Conservation (phyloP, 2,797 vertebrate genomes). For the Micropoecilia bifurca region DNA sequence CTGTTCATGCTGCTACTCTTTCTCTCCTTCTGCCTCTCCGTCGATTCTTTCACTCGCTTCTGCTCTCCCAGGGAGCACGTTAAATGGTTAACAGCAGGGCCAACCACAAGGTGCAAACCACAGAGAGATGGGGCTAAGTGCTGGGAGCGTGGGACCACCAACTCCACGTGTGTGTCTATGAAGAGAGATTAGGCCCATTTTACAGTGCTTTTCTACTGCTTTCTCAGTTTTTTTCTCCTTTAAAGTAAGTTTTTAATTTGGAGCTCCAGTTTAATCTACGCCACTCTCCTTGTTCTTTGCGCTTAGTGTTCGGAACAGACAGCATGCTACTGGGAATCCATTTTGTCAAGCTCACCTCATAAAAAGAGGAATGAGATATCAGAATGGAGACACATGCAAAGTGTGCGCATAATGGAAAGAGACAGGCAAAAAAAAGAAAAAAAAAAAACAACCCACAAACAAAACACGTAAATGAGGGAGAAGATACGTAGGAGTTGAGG, state of each 20-base stretch:
- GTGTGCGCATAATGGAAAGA: constrained; percentile 39
- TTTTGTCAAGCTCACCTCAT: constrained; percentile 61
- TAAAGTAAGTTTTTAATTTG: constrained; percentile 55
- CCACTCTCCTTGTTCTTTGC: constrained; percentile 52
- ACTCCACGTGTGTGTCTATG: constrained; percentile 58
- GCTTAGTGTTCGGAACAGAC: constrained; percentile 56
- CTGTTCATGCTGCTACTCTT: constrained; percentile 77
- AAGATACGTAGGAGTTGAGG: constrained; percentile 23
- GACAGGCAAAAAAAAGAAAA: constrained; percentile 10
- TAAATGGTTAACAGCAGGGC: constrained; percentile 77
- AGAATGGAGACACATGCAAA: constrained; percentile 40
- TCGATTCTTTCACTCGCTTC: constrained; percentile 58
- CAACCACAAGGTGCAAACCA: constrained; percentile 73
- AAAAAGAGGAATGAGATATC: constrained; percentile 47
- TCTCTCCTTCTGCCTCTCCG: constrained; percentile 62
- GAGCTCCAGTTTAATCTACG: constrained; percentile 59
- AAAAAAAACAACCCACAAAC: neutral
- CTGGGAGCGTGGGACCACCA: constrained; percentile 78
- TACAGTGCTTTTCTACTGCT: constrained; percentile 67
- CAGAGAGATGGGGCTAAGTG: constrained; percentile 76
- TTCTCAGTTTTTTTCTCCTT: constrained; percentile 38
- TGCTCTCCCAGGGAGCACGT: constrained; percentile 71
- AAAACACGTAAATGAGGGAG: neutral
- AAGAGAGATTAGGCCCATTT: constrained; percentile 70
- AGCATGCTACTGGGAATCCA: constrained; percentile 60